Evolutionary conservation across 1,140 invertebrate species (phyloP), one percentile per base, ranked within the genome.

Genomic region (Lucilia cuprina): DNA sequence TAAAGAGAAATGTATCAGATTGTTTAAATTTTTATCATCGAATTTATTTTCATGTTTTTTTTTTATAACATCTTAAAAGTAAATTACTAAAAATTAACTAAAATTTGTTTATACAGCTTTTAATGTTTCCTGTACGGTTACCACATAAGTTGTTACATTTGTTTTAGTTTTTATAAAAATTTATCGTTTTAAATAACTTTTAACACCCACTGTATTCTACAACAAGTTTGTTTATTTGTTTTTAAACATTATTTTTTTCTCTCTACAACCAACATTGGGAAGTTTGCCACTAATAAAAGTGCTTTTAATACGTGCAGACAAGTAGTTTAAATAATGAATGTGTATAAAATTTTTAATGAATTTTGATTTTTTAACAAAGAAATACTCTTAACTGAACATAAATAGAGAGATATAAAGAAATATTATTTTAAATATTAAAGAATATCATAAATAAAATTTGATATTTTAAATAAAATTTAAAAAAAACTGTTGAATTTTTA

Each of bases 341-440:
- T 70, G 65, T n/a, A 70, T 70, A 70, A 70, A 65, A 70, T 70
- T 70, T 55, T 21, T 70, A 70, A 70, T 70, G 65, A 70, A 70
- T 70, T 70, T 70, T 21, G n/a, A 60, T 60, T 17, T 3, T 30
- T 30, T 30, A 41, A 41, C 41, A 41, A 41, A 41, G 10, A 41
- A 41, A 7, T 10, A 10, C 41, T 41, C 41, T 8, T 10, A 41
- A 41, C 41, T 41, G 41, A 41, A 41, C 41, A 41, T 10, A 10
- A 41, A 30, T 30, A 30, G 25, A 30, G 25, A 30, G 25, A 30
- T 30, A 30, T n/a, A 30, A 55, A 5, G 50, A 55, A 55, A 55
- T 55, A 55, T 55, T 55, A 13, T 55, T 14, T 30, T 30, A 30
- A 30, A 30, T 30, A 30, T 30, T 1, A 30, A n/a, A n/a, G 50